phyloP scores from a whole-genome alignment of 1,140 invertebrate species.

The Heterodera carotae region DNA sequence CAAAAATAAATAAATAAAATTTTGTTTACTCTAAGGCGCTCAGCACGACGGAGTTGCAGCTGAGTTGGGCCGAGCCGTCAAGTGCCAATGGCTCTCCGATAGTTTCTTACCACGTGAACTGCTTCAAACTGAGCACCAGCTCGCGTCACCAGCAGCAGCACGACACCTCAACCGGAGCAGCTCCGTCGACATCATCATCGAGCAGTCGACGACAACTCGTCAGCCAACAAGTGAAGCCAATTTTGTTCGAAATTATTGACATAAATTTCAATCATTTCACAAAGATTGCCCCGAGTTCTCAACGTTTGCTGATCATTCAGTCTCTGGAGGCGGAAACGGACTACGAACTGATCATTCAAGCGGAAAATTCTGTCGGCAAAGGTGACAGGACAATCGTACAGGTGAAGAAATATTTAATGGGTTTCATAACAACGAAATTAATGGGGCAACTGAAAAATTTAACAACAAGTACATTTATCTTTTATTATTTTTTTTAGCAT shows the following conservation, averaged over 20 bases:
- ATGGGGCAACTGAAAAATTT: too few relatives aligned
- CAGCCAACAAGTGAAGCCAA: slow-evolving; percentile 24
- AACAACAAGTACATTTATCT: too few relatives aligned
- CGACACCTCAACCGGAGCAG: background rate
- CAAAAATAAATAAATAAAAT: background rate
- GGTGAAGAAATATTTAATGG: slow-evolving; percentile 4
- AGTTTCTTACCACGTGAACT: slow-evolving; percentile 34
- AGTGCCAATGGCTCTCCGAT: slow-evolving; percentile 32
- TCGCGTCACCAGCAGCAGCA: background rate
- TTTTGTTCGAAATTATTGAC: too few relatives aligned
- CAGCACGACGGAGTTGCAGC: slow-evolving; percentile 33
- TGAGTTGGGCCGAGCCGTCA: slow-evolving; percentile 43
- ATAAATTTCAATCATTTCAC: slow-evolving; percentile 7
- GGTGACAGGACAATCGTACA: slow-evolving; percentile 30
- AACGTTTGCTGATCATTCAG: slow-evolving; percentile 26
- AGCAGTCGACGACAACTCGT: slow-evolving; percentile 35
- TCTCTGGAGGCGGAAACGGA: slow-evolving; percentile 39
- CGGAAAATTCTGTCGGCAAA: slow-evolving; percentile 49
- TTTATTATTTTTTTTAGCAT: background rate
- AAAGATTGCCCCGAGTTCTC: slow-evolving; percentile 21
- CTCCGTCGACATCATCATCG: background rate
- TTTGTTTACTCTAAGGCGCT: slow-evolving; percentile 4
- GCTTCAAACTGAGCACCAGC: slow-evolving; percentile 12
- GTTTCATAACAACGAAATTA: too few relatives aligned
- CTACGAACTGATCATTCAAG: slow-evolving; percentile 38